Conservation (phyloP, 2,113 vertebrate genomes). For the Zosterops lateralis region DNA sequence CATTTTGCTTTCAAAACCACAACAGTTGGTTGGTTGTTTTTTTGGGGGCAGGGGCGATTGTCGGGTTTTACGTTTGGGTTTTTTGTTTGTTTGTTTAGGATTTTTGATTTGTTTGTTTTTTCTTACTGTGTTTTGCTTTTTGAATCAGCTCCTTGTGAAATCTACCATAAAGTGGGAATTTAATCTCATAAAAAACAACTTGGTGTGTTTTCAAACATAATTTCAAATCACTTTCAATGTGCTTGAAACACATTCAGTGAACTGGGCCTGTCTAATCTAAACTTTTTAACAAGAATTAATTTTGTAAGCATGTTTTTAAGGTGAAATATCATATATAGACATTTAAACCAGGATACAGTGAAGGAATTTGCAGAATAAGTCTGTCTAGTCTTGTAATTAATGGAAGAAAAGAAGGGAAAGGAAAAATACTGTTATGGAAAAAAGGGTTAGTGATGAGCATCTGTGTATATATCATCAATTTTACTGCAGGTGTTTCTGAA, state of each 20-base stretch:
- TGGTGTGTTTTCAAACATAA: background rate
- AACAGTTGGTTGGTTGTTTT: background rate
- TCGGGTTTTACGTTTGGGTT: background rate
- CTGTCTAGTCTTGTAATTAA: background rate
- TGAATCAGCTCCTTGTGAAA: background rate
- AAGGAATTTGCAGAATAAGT: background rate
- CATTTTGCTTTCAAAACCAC: no score
- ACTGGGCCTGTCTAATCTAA: background rate
- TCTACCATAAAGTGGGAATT: background rate
- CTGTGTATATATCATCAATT: background rate
- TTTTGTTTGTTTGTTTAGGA: background rate
- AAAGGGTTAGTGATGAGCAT: background rate
- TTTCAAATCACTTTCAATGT: background rate
- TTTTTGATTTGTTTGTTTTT: background rate
- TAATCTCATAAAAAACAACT: background rate
- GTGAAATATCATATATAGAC: rapidly evolving
- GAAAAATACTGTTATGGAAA: background rate
- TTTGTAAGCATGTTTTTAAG: background rate
- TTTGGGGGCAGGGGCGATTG: rapidly evolving
- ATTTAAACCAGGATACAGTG: background rate
- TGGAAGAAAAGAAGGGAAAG: background rate
- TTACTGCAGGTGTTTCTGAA: background rate
- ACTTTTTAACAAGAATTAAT: background rate
- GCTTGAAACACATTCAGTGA: background rate
- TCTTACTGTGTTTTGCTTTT: background rate